These are phyloP conservation scores for Acanthococcus lagerstroemiae DNA, from an alignment of 2,888 invertebrate genomes.

Conservation along the genomic window DNA sequence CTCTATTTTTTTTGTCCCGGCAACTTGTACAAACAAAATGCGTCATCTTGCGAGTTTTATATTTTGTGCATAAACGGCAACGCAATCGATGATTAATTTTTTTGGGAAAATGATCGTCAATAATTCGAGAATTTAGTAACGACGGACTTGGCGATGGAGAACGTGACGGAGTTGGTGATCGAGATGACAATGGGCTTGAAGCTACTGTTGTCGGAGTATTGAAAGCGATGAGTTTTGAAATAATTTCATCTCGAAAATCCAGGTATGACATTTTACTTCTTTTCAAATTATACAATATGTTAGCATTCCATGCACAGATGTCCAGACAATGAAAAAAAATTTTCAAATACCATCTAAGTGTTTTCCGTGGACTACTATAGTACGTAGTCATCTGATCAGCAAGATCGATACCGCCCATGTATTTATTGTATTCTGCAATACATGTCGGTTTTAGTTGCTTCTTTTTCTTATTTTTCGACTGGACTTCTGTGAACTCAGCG, in stretches of 20 bases:
- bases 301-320: conserved; percentile 1
- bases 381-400: conserved; percentile 5
- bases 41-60: no score
- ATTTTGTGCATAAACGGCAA: no score
- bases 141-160: no score
- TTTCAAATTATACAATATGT: neutral
- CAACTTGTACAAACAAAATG: no score
- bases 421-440: neutral
- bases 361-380: conserved; percentile 2
- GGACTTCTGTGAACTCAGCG: neutral
- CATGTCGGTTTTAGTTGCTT: neutral
- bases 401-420: neutral
- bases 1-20: no score
- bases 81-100: no score
- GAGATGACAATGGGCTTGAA: no score
- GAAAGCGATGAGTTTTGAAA: no score
- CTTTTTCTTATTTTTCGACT: neutral
- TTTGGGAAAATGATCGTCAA: no score
- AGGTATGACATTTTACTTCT: neutral
- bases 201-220: no score
- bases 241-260: conserved; percentile 7
- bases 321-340: neutral
- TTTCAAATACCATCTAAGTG: neutral
- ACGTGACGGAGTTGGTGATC: no score
- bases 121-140: no score